Conservation (phyloP, 2,888 invertebrate species). For the Steinernema scapterisci region DNA sequence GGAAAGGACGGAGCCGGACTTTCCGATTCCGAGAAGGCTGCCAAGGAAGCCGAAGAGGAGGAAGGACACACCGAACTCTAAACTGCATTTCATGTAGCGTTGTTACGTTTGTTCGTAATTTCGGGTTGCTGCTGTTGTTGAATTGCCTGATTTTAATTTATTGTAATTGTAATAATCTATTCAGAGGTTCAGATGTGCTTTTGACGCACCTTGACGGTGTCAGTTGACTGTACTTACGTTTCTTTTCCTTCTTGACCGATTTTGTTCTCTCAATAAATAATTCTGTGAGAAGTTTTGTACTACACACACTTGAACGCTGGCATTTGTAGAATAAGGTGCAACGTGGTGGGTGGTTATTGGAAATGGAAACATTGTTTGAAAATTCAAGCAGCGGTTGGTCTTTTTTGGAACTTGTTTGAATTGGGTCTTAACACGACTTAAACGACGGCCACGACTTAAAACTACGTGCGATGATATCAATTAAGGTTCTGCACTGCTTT, state of each 20-base stretch:
- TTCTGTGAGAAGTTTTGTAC: too few relatives aligned
- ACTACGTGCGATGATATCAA: too few relatives aligned
- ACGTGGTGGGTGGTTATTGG: too few relatives aligned
- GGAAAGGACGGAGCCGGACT: conserved; percentile 77
- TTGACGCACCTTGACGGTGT: not conserved
- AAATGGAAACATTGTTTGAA: too few relatives aligned
- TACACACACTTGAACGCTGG: too few relatives aligned
- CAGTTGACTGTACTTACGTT: not conserved
- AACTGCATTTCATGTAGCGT: conserved; percentile 34
- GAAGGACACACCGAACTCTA: conserved; percentile 55
- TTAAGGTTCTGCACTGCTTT: too few relatives aligned
- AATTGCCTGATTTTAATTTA: conserved; percentile 31
- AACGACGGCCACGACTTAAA: too few relatives aligned
- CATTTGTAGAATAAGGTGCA: too few relatives aligned
- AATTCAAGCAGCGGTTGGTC: too few relatives aligned
- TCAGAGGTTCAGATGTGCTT: conserved; percentile 3
- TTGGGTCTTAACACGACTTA: too few relatives aligned
- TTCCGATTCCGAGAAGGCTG: conserved; percentile 65
- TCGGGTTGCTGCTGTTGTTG: conserved; percentile 35
- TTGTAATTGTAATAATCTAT: conserved; percentile 29
- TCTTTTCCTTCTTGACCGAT: not conserved
- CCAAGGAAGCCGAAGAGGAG: conserved; percentile 61
- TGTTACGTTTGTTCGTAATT: conserved; percentile 38
- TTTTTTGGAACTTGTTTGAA: too few relatives aligned
- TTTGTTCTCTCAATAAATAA: too few relatives aligned